Conservation (phyloP, 2,113 vertebrate genomes). For the Herpetotheres cachinnans region DNA sequence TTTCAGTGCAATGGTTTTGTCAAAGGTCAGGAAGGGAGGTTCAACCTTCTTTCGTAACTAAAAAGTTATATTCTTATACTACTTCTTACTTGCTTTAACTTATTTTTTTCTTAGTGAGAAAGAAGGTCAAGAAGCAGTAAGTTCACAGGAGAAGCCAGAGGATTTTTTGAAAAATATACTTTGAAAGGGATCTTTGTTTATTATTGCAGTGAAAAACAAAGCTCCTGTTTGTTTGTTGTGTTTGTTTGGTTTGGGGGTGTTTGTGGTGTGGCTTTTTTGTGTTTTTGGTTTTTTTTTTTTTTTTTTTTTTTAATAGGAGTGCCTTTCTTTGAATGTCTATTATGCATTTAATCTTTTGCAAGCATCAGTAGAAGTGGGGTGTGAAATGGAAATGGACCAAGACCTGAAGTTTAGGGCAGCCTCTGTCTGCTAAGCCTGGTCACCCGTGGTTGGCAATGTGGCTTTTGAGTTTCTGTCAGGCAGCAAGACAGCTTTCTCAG, state of each 20-base stretch:
- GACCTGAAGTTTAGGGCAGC: not conserved
- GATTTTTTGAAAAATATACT: not conserved
- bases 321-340: not conserved
- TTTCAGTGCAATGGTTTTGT: not conserved
- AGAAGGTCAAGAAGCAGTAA: not conserved
- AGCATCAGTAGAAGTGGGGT: not conserved
- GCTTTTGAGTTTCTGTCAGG: not conserved
- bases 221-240: accelerated
- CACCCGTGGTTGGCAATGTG: accelerated
- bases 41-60: not conserved
- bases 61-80: not conserved
- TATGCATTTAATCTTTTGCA: not conserved
- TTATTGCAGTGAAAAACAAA: not conserved
- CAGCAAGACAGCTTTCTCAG: not conserved
- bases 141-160: not conserved
- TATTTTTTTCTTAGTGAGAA: not conserved
- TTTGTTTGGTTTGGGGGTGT: not conserved
- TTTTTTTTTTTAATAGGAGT: not conserved
- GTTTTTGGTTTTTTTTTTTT: not conserved
- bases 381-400: not conserved
- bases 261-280: too few species aligned
- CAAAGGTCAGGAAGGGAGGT: not conserved
- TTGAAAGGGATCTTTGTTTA: not conserved
- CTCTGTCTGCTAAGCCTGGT: not conserved
- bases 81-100: not conserved